These are phyloP conservation scores for Perca flavescens DNA, from an alignment of 2,113 vertebrate species.

Conservation along the genomic window DNA sequence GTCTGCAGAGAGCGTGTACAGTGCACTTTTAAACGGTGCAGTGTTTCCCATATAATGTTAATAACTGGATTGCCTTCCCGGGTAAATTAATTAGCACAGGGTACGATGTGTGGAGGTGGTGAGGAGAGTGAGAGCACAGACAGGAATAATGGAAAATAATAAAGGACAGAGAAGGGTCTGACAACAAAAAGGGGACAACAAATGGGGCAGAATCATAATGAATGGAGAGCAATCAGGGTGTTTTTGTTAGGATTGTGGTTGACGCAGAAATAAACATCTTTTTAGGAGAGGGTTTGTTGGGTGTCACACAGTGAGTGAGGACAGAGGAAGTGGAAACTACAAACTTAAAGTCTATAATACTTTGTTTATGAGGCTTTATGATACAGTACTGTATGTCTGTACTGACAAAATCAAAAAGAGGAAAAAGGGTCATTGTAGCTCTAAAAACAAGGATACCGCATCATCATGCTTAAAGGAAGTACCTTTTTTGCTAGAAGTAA, in stretches of 20 bases:
- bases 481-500: background rate
- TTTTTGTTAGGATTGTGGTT: background rate
- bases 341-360: background rate
- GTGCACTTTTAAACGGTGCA: background rate
- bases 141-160: conserved; percentile 9
- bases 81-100: conserved; percentile 19
- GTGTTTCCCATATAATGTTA: conserved; percentile 3
- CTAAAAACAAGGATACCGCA: background rate
- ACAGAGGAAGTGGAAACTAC: background rate
- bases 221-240: background rate
- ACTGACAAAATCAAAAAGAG: background rate
- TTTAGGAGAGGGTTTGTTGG: background rate
- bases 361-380: conserved; percentile 3
- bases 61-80: background rate
- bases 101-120: background rate
- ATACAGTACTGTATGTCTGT: background rate
- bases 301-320: background rate
- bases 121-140: conserved; percentile 16
- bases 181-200: background rate
- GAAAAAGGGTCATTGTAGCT: background rate
- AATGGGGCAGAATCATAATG: background rate
- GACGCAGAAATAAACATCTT: background rate
- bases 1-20: conserved; percentile 50
- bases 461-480: background rate
- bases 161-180: background rate